Base-by-base conservation (phyloP, 2,888 invertebrate genomes). In the Notodonta dromedarius region DNA sequence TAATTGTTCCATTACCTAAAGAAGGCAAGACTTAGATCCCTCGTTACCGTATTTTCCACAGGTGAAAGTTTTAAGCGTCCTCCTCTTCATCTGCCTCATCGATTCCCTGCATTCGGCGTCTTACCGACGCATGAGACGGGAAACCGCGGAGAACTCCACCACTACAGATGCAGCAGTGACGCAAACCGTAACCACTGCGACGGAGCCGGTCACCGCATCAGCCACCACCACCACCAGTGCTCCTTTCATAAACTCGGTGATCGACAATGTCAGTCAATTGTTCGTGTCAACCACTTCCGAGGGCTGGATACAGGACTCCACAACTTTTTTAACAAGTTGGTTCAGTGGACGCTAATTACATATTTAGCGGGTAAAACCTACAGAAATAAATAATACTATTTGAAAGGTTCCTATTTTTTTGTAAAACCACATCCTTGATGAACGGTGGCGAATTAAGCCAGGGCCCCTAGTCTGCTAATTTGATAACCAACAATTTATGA, bases 11-110 rank as follows among this genome's bases (percentile, higher is more conserved):
- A 35, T 35, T 35, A 35, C 35, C 42, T 2, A 4, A 9, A 40
- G 8, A 40, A 40, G 6, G 6, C 4, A 40, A 40, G 40, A 40
- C 6, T 42, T 2, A 11, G 42, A 9, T 42, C 9, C 42, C 4
- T 12, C 42, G 11, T 11, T 42, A 42, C 42, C 4, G 1, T 12
- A 11, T 42, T 11, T 11, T 42, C 12, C 4, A 42, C 72, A 79
- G 79, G 63, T 78, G 57, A 67, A 70, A 59, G 62, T 68, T 9
- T 35, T 67, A 6, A 57, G 57, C 57, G 46, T 71, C 0, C 61
- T 76, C 11, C 48, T 77, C n/a, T 56, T 73, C 52, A 55, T 75
- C 16, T 73, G 71, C 55, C 51, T 77, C 14, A 55, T 72, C 24
- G 62, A 61, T 13, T 59, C 66, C 5, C 24, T 67, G 16, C 60